A percentile compares a stretch with the other conserved stretches of the same genome.
phyloP scores from a whole-genome alignment of 2,888 invertebrate species.

The Pemphredon lugubris region DNA sequence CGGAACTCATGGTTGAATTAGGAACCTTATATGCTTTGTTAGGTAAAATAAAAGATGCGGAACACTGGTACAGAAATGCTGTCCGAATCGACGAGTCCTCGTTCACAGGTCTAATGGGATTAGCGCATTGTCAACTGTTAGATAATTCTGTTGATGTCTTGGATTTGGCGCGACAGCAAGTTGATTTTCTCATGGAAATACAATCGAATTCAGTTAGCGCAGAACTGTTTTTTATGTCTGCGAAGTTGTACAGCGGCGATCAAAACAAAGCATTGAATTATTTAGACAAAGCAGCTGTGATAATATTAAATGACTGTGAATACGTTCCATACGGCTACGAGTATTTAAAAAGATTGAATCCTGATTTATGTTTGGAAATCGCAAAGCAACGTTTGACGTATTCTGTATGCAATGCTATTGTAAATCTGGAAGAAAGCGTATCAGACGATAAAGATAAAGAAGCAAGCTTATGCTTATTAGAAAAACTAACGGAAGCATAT shows the following conservation, averaged over 20 bases:
- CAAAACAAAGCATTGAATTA: constrained; percentile 83
- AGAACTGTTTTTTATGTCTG: constrained; percentile 87
- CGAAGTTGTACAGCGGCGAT: constrained; percentile 84
- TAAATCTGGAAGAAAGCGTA: constrained; percentile 4
- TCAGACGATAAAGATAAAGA: constrained; percentile 30
- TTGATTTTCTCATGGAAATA: constrained; percentile 92
- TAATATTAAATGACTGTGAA: constrained; percentile 81
- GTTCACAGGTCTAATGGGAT: constrained; percentile 89
- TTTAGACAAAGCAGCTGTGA: constrained; percentile 85
- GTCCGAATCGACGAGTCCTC: constrained; percentile 93
- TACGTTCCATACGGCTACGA: constrained; percentile 87
- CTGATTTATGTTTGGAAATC: constrained; percentile 92
- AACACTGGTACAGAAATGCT: constrained; percentile 89
- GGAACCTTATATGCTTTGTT: constrained; percentile 90
- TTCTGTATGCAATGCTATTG: constrained; percentile 84
- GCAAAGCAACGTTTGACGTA: constrained; percentile 89
- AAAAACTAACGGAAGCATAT: constrained; percentile 88
- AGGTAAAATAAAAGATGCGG: constrained; percentile 89
- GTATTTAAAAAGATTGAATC: constrained; percentile 90
- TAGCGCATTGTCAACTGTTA: constrained; percentile 91
- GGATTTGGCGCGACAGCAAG: constrained; percentile 91
- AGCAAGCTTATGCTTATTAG: constrained; percentile 80
- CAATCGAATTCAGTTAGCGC: constrained; percentile 87
- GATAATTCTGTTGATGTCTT: constrained; percentile 85
- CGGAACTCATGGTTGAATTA: constrained; percentile 89